A percentile compares a stretch with the other conserved stretches of the same genome.
phyloP scores from a whole-genome alignment of 2,113 vertebrate genomes.

The Paramisgurnus dabryanus region DNA sequence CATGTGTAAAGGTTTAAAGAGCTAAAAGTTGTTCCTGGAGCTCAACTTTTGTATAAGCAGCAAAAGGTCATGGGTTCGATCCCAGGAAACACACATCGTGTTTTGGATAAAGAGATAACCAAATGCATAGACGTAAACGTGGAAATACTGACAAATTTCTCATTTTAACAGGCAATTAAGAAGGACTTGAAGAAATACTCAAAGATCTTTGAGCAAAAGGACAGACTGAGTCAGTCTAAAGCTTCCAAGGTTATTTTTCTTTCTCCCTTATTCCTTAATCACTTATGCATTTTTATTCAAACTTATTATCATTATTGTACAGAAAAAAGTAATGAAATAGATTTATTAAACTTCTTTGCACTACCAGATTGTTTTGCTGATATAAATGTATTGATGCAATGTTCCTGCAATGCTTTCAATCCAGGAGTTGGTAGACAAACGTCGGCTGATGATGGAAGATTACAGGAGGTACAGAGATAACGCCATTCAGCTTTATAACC shows the following conservation, averaged over 20 bases:
- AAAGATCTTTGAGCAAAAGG: constrained; percentile 99
- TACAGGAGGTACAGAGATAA: constrained; percentile 88
- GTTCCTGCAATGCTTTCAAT: neutral
- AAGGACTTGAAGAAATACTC: constrained; percentile 98
- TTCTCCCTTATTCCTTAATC: neutral
- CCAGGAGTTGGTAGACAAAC: constrained; percentile 92
- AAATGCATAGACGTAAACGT: too few species aligned
- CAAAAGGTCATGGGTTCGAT: too few species aligned
- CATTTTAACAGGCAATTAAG: constrained; percentile 83
- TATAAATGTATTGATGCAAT: neutral
- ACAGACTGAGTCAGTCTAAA: constrained; percentile 96
- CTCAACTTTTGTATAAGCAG: too few species aligned
- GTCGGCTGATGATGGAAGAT: constrained; percentile 94
- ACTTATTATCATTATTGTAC: too few species aligned
- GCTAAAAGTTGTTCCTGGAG: too few species aligned
- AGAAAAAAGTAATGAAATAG: too few species aligned
- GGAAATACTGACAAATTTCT: neutral
- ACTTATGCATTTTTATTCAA: too few species aligned
- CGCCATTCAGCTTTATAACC: constrained; percentile 79
- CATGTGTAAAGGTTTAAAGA: too few species aligned
- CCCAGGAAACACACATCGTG: too few species aligned
- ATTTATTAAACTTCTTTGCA: too few species aligned
- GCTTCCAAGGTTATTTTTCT: constrained; percentile 86
- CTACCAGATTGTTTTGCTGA: neutral
- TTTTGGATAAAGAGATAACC: too few species aligned